Evolutionary conservation across 2,888 invertebrate species (phyloP).

Genomic region (Spilarctia lutea): DNA sequence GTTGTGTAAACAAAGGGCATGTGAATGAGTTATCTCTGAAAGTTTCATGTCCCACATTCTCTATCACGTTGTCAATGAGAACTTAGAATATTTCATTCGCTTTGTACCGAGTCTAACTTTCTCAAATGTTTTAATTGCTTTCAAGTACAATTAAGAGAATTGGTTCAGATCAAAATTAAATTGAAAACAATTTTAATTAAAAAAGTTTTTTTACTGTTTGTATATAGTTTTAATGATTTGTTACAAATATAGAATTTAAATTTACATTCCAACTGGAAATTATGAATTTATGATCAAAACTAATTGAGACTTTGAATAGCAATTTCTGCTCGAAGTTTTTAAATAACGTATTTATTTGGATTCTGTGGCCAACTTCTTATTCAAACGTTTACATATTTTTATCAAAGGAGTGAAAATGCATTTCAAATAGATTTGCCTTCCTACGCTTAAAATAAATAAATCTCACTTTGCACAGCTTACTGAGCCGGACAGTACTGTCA

Average conservation of each 20-base stretch:
- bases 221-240: conserved; percentile 5
- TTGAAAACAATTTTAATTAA: not conserved
- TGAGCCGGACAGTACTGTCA: conserved; percentile 8
- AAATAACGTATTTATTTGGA: not conserved
- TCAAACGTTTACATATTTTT: not conserved
- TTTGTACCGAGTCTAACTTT: conserved; percentile 46
- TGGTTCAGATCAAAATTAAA: conserved; percentile 32
- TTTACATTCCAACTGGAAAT: not conserved
- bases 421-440: not conserved
- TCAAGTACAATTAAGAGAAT: conserved; percentile 44
- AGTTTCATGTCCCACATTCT: conserved; percentile 52
- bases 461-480: conserved; percentile 2
- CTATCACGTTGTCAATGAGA: conserved; percentile 50
- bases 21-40: conserved; percentile 57
- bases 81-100: conserved; percentile 58
- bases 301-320: not conserved
- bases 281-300: not conserved
- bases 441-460: conserved; percentile 12
- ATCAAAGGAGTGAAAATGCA: not conserved
- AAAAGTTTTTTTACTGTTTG: not conserved
- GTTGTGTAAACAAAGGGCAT: conserved; percentile 52
- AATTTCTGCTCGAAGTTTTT: not conserved
- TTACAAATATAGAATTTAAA: not conserved
- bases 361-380: not conserved
- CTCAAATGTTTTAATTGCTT: conserved; percentile 57